phyloP scores from a whole-genome alignment of 2,888 invertebrate genomes.

The Folsomia manolachei region DNA sequence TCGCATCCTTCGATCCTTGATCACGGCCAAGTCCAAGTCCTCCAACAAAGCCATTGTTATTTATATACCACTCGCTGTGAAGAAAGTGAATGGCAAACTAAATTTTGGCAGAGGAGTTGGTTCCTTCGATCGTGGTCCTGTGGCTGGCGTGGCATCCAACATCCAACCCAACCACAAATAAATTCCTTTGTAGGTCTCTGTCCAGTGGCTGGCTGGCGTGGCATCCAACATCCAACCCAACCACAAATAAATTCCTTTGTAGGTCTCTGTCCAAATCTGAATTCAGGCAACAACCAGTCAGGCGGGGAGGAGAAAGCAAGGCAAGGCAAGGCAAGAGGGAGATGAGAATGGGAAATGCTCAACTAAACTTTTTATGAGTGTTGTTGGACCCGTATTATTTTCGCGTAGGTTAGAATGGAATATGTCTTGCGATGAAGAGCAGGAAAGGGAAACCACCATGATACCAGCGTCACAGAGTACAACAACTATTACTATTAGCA shows the following conservation, averaged over 20 bases:
- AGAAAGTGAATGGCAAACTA: not conserved
- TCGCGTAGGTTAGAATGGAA: not conserved
- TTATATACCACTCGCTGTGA: not conserved
- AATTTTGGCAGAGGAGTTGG: not conserved
- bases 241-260: not conserved
- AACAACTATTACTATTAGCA: not conserved
- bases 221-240: not conserved
- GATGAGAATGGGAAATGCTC: not conserved
- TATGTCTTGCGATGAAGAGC: not conserved
- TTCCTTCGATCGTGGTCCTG: too few relatives aligned
- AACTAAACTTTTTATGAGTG: constrained; percentile 2
- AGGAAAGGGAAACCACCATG: not conserved
- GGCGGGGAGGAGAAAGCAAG: not conserved
- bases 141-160: not conserved
- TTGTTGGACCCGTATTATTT: too few relatives aligned
- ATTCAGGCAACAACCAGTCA: too few relatives aligned
- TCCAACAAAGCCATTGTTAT: not conserved
- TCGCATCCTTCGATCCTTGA: too few relatives aligned
- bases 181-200: not conserved
- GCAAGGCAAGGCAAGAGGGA: not conserved
- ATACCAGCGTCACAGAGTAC: not conserved
- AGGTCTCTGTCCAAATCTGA: too few relatives aligned
- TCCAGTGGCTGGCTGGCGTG: too few relatives aligned
- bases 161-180: not conserved
- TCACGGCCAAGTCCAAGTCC: not conserved